These are phyloP conservation scores for Sycobia sp. DNA, from an alignment of 1,140 invertebrate genomes.

Conservation along the genomic window DNA sequence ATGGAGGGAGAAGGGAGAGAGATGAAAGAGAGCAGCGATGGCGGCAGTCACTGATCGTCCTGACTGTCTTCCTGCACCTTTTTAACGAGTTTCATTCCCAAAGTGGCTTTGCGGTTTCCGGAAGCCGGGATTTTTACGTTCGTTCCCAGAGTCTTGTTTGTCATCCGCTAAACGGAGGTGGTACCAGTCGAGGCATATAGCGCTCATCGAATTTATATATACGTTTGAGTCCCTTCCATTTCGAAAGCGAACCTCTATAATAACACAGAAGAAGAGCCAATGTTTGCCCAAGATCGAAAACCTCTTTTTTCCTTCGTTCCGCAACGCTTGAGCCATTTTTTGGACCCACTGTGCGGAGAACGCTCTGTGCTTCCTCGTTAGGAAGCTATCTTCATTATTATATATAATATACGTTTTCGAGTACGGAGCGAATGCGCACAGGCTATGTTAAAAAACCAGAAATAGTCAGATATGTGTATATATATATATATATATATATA, in stretches of 20 bases:
- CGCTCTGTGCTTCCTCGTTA: too few species aligned
- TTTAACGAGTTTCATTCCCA: slow-evolving; percentile 16
- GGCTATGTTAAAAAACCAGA: too few species aligned
- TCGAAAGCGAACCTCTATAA: slow-evolving; percentile 18
- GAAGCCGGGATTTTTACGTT: slow-evolving; percentile 24
- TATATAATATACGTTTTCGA: too few species aligned
- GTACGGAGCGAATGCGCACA: too few species aligned
- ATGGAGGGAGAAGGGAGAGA: not conserved
- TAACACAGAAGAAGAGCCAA: slow-evolving; percentile 10
- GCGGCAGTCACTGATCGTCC: too few species aligned
- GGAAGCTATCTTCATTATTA: too few species aligned
- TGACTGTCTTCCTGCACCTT: not conserved
- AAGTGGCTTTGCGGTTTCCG: slow-evolving; percentile 24
- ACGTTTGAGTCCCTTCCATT: not conserved
- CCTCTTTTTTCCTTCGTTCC: slow-evolving; percentile 2
- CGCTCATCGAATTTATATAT: slow-evolving; percentile 19
- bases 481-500: too few species aligned
- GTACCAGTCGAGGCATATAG: not conserved
- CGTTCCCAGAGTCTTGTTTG: slow-evolving; percentile 34
- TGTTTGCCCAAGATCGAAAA: slow-evolving; percentile 32
- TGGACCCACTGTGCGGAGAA: too few species aligned
- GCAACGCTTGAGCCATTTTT: too few species aligned
- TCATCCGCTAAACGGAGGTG: slow-evolving; percentile 14
- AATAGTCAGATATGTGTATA: too few species aligned
- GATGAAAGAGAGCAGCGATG: too few species aligned